Evolutionary conservation across 2,113 vertebrate genomes (phyloP).

Genomic region (Physeter macrocephalus): DNA sequence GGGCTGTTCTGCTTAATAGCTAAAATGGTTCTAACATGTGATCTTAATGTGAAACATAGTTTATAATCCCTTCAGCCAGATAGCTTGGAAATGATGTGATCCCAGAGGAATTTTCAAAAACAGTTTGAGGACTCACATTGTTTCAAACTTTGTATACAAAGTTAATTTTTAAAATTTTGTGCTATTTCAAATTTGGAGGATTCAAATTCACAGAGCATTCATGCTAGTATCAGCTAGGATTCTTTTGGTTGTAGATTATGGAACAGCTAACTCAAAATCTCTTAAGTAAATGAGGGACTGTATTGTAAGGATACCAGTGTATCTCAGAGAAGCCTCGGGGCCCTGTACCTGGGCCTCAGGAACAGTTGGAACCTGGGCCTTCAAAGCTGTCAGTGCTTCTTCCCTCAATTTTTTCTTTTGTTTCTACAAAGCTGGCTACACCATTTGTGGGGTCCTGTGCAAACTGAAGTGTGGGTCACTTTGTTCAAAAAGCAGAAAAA

Average conservation of each 20-base stretch:
- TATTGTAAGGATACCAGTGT: neutral
- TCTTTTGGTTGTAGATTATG: neutral
- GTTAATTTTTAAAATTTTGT: neutral
- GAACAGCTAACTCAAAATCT: neutral
- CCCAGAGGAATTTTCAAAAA: neutral
- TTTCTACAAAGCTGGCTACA: neutral
- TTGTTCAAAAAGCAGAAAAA: neutral
- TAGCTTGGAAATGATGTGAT: neutral
- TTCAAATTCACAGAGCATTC: neutral
- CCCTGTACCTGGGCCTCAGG: neutral
- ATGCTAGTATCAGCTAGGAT: neutral
- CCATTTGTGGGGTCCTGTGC: neutral
- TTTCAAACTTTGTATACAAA: slow-evolving; percentile 16
- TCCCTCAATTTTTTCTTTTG: neutral
- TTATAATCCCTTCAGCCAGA: neutral
- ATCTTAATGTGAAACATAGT: neutral
- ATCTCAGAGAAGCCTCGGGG: neutral
- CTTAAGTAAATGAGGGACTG: neutral
- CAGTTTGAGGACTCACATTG: neutral
- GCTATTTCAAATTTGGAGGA: slow-evolving; percentile 3
- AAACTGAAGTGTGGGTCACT: neutral
- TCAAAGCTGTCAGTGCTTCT: neutral
- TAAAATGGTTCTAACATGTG: neutral
- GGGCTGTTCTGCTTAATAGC: neutral
- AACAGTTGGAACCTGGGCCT: neutral